A percentile compares a stretch with the other conserved stretches of the same genome.
These are phyloP conservation scores for Fabriciana adippe DNA, from an alignment of 2,888 invertebrate genomes.

Conservation along the genomic window DNA sequence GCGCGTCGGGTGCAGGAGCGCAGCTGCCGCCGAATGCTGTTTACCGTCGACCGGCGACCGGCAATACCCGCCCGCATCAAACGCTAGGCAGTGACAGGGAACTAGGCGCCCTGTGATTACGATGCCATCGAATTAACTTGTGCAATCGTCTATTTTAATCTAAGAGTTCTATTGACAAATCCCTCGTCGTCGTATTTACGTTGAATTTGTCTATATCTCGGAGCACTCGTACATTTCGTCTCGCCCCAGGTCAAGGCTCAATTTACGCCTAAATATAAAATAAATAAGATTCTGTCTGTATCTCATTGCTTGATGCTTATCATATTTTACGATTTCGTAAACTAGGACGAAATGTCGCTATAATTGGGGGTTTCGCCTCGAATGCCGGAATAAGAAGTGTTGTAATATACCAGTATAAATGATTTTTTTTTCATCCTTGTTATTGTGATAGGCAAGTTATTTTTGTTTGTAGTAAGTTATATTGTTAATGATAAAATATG, in stretches of 20 bases:
- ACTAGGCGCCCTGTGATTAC: conserved; percentile 42
- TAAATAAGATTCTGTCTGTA: conserved; percentile 71
- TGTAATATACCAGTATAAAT: conserved; percentile 8
- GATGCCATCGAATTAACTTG: conserved; percentile 42
- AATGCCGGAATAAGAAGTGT: conserved; percentile 36
- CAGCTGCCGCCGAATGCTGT: conserved; percentile 71
- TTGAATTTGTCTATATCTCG: conserved; percentile 43
- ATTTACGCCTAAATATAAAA: conserved; percentile 73
- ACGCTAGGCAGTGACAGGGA: conserved; percentile 42
- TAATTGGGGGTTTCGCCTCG: conserved; percentile 60
- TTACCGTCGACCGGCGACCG: conserved; percentile 68
- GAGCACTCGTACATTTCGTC: conserved; percentile 49
- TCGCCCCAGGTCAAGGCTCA: conserved; percentile 63
- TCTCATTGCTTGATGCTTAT: conserved; percentile 73
- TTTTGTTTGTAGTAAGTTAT: not conserved
- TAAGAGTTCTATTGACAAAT: conserved; percentile 39
- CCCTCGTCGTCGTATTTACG: conserved; percentile 39
- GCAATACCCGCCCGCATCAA: conserved; percentile 60
- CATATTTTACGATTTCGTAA: conserved; percentile 74
- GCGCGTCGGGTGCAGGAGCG: conserved; percentile 77
- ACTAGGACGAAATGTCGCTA: conserved; percentile 63
- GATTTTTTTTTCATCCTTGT: conserved; percentile 13
- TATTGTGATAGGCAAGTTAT: not conserved
- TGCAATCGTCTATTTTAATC: conserved; percentile 43
- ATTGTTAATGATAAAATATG: too few relatives aligned